phyloP scores from a whole-genome alignment of 2,888 invertebrate genomes.

The Trissolcus brochymenae region DNA sequence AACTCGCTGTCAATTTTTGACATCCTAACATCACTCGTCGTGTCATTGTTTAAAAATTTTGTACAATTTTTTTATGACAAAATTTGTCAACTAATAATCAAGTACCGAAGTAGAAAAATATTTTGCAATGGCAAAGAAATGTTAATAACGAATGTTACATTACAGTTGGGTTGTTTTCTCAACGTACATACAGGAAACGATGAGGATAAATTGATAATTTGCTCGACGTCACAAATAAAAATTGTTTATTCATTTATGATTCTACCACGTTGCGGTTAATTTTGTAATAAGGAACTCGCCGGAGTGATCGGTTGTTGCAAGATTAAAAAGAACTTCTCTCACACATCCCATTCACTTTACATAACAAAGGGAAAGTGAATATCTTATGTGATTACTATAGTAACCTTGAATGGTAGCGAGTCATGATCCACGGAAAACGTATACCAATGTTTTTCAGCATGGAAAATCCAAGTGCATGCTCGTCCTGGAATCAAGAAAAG shows the following conservation, averaged over 20 bases:
- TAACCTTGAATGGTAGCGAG: slow-evolving; percentile 58
- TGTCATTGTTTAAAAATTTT: background rate
- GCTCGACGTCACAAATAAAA: slow-evolving; percentile 10
- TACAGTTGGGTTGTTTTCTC: too few species aligned
- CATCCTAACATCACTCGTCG: background rate
- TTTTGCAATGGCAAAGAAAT: too few species aligned
- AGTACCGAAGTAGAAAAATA: too few species aligned
- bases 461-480: slow-evolving; percentile 46
- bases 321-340: slow-evolving; percentile 56
- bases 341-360: slow-evolving; percentile 58
- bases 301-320: slow-evolving; percentile 29
- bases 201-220: slow-evolving; percentile 27
- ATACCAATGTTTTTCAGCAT: slow-evolving; percentile 36
- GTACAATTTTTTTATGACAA: background rate
- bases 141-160: too few species aligned
- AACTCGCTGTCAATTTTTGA: slow-evolving; percentile 1
- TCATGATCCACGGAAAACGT: slow-evolving; percentile 53
- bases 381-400: slow-evolving; percentile 56
- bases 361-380: slow-evolving; percentile 60
- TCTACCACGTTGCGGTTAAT: slow-evolving; percentile 35
- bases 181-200: background rate
- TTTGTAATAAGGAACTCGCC: slow-evolving; percentile 43
- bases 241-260: slow-evolving; percentile 35
- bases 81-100: background rate
- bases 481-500: slow-evolving; percentile 39